phyloP scores from a whole-genome alignment of 2,113 vertebrate genomes.

The Bubalus kerabau region DNA sequence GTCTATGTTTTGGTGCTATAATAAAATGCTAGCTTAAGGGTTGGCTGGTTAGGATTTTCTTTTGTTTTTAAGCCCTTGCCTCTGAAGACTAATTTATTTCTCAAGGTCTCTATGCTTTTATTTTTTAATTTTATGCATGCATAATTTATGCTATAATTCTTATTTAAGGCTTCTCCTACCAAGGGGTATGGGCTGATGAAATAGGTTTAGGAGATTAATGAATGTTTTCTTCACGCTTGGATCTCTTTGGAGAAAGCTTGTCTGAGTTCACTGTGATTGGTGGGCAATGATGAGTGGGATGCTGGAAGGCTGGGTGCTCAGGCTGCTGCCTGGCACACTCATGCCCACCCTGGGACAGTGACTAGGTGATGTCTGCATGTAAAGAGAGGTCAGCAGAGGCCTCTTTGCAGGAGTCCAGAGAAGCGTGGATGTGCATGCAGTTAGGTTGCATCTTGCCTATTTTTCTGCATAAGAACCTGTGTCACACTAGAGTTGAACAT shows the following conservation, averaged over 20 bases:
- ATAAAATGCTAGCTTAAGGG: background rate
- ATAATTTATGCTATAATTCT: background rate
- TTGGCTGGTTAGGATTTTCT: background rate
- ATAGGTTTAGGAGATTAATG: background rate
- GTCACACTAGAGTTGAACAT: background rate
- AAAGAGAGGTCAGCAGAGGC: background rate
- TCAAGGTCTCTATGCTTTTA: background rate
- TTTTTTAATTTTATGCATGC: background rate
- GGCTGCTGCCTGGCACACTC: background rate
- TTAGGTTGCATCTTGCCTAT: background rate
- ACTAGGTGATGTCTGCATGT: background rate
- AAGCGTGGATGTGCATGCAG: background rate
- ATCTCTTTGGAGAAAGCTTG: background rate
- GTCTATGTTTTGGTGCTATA: background rate
- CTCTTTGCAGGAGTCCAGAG: background rate
- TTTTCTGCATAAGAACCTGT: background rate
- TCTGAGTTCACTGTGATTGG: background rate
- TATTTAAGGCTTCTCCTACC: slow-evolving; percentile 8
- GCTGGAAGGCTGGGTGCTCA: background rate
- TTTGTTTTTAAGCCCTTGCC: background rate
- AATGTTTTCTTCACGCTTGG: background rate
- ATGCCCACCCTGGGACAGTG: background rate
- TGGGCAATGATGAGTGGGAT: background rate
- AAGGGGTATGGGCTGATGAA: background rate
- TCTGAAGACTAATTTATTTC: background rate